phyloP scores from a whole-genome alignment of 1,140 invertebrate species.

The Rhopalosiphum padi region DNA sequence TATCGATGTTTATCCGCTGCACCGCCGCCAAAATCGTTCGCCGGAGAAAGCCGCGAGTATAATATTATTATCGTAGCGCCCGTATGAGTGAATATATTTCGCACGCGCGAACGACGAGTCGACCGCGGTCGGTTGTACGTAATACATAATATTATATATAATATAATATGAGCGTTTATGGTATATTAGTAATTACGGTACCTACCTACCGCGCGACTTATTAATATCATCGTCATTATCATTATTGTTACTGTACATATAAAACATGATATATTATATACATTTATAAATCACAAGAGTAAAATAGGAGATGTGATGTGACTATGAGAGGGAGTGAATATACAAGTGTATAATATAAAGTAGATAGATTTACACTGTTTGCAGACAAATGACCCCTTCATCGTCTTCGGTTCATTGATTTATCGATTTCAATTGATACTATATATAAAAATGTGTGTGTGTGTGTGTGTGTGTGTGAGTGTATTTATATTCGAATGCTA shows the following conservation, averaged over 20 bases:
- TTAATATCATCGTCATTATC: too few species aligned
- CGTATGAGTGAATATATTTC: not conserved
- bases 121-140: not conserved
- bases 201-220: not conserved
- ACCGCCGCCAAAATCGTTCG: not conserved
- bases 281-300: not conserved
- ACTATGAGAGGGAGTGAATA: not conserved
- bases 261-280: not conserved
- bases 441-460: too few species aligned
- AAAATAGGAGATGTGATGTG: not conserved
- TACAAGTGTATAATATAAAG: not conserved
- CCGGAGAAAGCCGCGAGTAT: constrained; percentile 3
- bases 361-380: not conserved
- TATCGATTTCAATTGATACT: too few species aligned
- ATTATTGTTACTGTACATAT: not conserved
- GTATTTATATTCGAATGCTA: too few species aligned
- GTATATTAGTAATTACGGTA: not conserved
- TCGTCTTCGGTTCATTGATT: not conserved
- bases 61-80: not conserved
- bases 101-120: not conserved
- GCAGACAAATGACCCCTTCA: not conserved
- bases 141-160: not conserved
- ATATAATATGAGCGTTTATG: not conserved
- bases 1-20: constrained; percentile 8
- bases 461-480: too few species aligned